Base-by-base conservation (phyloP, 2,113 vertebrate species). In the Probosciger aterrimus region DNA sequence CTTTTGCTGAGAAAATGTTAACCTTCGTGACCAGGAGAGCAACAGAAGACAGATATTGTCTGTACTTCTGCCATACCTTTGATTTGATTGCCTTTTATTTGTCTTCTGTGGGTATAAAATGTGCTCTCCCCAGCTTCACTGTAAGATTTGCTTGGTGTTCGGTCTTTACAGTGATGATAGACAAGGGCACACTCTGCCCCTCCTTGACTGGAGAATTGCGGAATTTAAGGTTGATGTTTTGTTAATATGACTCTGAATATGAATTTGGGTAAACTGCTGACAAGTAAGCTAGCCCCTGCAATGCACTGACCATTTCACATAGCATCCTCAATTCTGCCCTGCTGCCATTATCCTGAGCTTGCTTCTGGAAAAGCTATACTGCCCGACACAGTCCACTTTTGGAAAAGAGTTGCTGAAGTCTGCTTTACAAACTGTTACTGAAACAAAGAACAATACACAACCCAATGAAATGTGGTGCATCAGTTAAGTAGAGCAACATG, bases 381-480 rank as follows among this genome's bases (percentile, higher is more conserved):
- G 52, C 69, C 77, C 90, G 91, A 59, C 2, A 7, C 43, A 84
- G 35, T 28, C 71, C 43, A 4, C 17, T 57, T 71, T 75, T 60
- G 63, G 67, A 69, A 79, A 79, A 73, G 31, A 76, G 68, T n/a
- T 90, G 67, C 55, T 35, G 63, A 75, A 62, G 57, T 74, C 44
- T 2, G 4, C 55, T 69, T 75, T 75, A 47, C 24, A 70, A 84
- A 52, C 69, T 8, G 16, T 46, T 37, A 23, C 73, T 88, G 90
- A 90, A 94, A 94, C 76, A 94, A 93, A 93, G 68, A 94, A 83
- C 75, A 70, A 46, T 50, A 81, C 23, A 67, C 50, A 88, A 43
- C 19, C 30, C 52, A 82, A 69, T 65, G 41, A 89, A 78, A 94
- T n/a, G n/a, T 52, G 71, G 70, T 73, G n/a, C 69, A 68, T 52